Base-by-base conservation (phyloP, 2,888 invertebrate genomes). In the Marasmarcha lunaedactyla region DNA sequence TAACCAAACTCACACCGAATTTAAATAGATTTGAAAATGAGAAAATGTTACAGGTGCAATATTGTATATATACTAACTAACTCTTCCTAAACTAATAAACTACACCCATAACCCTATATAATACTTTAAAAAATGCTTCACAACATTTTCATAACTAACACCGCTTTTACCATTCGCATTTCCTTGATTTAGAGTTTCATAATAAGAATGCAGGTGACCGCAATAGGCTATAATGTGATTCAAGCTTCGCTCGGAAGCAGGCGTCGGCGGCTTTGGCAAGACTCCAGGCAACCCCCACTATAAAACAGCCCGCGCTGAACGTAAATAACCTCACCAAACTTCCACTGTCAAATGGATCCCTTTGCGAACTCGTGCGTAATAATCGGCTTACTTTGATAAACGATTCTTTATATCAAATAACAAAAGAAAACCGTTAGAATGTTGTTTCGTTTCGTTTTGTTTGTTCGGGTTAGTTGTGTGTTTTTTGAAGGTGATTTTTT, bases 261-360 rank as follows among this genome's bases (percentile, higher is more conserved):
- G 54, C 63, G 57, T 52, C 54, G 46, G 48, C 45, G 42, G n/a
- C 52, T 48, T 62, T 72, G 72, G 71, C 71, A 48, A 52, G 49
- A 47, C 52, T 70, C 71, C 71, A 71, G 70, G 57, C 57, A 66
- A 68, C 54, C 54, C 54, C 48, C 15, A 5, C 20, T 25, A 56
- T 58, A 53, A 57, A 59, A 50, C 57, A 59, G 10, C 59, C 59
- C 63, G 55, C 55, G 46, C 48, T 43, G 47, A 55, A 49, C 61
- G 54, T 66, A 64, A 63, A 63, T 67, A 68, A 61, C 57, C 52
- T 20, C 43, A 57, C 56, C 58, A 60, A n/a, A 59, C 55, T 57
- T 57, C 46, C 47, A 30, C 61, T 55, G 55, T 58, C 59, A 61
- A 64, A 62, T 55, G 52, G 59, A 59, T 57, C 52, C 50, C 55